Evolutionary conservation across 2,113 vertebrate genomes (phyloP).

Genomic region (Orthonyx spaldingii): DNA sequence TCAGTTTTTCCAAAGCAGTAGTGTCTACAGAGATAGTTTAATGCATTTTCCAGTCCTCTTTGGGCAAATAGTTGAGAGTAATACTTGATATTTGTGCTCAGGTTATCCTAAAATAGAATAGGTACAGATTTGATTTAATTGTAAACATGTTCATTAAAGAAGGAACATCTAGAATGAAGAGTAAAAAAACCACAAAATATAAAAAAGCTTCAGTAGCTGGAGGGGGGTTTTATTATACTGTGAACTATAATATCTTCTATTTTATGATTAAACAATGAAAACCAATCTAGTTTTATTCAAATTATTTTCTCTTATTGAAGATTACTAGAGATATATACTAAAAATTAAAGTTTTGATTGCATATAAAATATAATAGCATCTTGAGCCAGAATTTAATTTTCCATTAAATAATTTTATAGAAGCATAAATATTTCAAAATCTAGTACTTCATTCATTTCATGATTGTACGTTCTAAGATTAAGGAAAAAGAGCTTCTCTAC

Average conservation of each 20-base stretch:
- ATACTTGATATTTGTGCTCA: not conserved
- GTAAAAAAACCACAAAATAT: not conserved
- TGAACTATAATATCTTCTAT: not conserved
- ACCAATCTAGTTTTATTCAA: not conserved
- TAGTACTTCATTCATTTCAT: not conserved
- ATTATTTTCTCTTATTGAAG: not conserved
- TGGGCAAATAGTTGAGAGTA: not conserved
- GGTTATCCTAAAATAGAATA: not conserved
- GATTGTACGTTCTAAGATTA: not conserved
- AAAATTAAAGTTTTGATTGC: not conserved
- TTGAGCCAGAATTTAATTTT: constrained; percentile 18
- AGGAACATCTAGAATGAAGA: not conserved
- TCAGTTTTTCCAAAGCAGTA: not conserved
- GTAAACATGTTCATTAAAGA: not conserved
- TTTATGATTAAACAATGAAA: not conserved
- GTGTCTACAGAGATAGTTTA: not conserved
- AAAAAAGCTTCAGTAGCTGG: not conserved
- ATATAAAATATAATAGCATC: not conserved
- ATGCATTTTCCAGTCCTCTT: not conserved
- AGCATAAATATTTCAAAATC: constrained; percentile 6
- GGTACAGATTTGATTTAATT: not conserved
- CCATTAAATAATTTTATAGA: not conserved
- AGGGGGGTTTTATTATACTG: not conserved
- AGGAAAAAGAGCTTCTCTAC: not conserved
- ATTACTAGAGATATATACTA: not conserved